Evolutionary conservation across 2,113 vertebrate species (phyloP), one percentile per base, ranked within the genome.

Genomic region (Rana temporaria): DNA sequence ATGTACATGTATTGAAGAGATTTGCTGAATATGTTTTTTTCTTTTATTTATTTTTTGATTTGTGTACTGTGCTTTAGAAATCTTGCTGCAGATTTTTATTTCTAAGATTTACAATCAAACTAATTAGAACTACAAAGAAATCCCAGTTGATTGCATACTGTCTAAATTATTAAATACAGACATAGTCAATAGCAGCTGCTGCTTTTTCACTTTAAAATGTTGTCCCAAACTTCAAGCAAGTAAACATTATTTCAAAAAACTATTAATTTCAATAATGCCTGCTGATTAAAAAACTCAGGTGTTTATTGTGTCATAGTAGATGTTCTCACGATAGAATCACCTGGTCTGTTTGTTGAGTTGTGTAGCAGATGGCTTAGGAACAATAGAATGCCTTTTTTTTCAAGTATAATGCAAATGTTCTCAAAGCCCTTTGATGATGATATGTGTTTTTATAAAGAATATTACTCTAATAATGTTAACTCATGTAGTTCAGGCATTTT

Each of bases 321-420:
- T 26, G 26, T 26, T n/a, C 22, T 62, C n/a, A 53, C 34, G 60
- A 52, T 65, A 64, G 42, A 38, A 16, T 75, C 74, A 64, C 60
- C 60, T 77, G 74, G n/a, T 63, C 60, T 53, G 15, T 42, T 26
- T 53, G 48, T 64, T 14, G 15, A 64, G 16, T 52, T 65, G 15
- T 24, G 30, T 64, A 76, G 59, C 57, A 76, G 57, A 24, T 75
- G 72, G 72, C 22, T n/a, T n/a, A 20, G 26, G 30, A 52, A 62
- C 56, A 75, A 62, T 62, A 42, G 72, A 9, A 17, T 42, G 62
- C 56, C 32, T 62, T 30, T 38, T 75, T 32, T 75, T 75, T 34
- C 30, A 42, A 75, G 72, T 14, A 22, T 32, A 42, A 24, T 75
- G 32, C 72, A 75, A 32, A 60, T 74, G 71, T 74, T 74, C 71